Evolutionary conservation across 30 jellyfish, hydroid and myxozoan species (phyloP), one percentile per base, ranked within the genome.

Genomic region (Chironex yamaguchii): DNA sequence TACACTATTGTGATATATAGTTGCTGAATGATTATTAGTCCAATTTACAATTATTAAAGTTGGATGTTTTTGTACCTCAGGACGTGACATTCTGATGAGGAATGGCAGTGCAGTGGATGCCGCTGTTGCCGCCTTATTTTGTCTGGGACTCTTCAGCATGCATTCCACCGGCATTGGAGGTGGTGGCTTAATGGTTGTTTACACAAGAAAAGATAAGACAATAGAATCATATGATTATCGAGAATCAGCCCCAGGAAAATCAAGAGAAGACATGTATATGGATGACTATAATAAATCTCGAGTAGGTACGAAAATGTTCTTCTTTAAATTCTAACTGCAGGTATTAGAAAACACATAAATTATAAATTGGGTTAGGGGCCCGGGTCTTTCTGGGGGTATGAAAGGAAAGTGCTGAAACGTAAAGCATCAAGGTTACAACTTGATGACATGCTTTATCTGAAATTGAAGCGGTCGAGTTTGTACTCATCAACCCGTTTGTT

Each of bases 91-190:
- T 30, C 51, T 95, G 34, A 79, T 34, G 82, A 65, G 49, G 21
- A 95, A 95, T 71, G 99, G 99, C 71, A 86, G 98, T 49, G 99
- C 99, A 64, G 99, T 95, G 0, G 99, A 95, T 89, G 96, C 99
- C 11, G 99, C 99, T 6, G 87, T 95, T 2, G 99, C 99, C 1
- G 89, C 93, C 0, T 36, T 85, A 17, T 95, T 95, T 33, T 95
- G 99, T 76, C 89, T 95, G 1, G 99, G 99, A 27, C 62, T 95
- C 20, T 95, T 48, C 84, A 95, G 99, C 69, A 95, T 89, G 97
- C 99, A 95, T 69, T 95, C 99, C n/a, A 85, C 97, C 14, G 99
- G 99, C 1, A 85, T 95, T 49, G 99, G 99, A 0, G 99, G 99
- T 1, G 99, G 99, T 22, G 99, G 99, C 12, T 85, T 91, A 31